Percentiles rank a stretch among this genome's conserved stretches.
Evolutionary conservation across 2,113 vertebrate genomes (phyloP).

Genomic region (Phasianus colchicus): DNA sequence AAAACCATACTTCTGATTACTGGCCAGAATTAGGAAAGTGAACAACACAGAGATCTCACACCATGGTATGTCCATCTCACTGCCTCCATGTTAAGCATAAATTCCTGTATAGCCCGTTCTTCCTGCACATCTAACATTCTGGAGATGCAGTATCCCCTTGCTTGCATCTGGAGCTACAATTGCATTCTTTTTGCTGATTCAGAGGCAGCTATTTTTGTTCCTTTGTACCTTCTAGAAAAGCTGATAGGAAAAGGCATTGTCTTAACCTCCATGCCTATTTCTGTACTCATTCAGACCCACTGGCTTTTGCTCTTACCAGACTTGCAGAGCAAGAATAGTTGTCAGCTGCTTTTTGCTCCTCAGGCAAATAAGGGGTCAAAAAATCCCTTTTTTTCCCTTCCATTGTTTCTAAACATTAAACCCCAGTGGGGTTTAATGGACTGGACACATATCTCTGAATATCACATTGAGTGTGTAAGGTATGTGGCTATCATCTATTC

Average conservation of each 20-base stretch:
- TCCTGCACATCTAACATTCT: background rate
- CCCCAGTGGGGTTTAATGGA: background rate
- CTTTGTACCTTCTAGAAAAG: slow-evolving; percentile 4
- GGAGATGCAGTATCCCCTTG: background rate
- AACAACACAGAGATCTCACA: background rate
- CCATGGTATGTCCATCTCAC: background rate
- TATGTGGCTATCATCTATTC: fast-evolving
- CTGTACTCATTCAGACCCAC: background rate
- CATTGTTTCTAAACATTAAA: slow-evolving; percentile 15
- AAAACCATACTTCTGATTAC: background rate
- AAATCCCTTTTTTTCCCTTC: background rate
- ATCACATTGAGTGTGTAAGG: background rate
- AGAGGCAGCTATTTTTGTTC: slow-evolving; percentile 10
- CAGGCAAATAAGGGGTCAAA: background rate
- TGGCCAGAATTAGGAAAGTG: background rate
- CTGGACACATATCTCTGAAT: background rate
- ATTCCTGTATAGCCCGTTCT: background rate
- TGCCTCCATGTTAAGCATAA: background rate
- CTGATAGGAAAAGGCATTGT: slow-evolving; percentile 24
- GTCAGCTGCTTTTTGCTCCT: background rate
- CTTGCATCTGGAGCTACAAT: background rate
- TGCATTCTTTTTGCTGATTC: slow-evolving; percentile 28
- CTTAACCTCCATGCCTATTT: background rate
- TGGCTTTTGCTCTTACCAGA: background rate
- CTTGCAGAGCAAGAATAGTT: background rate